These are phyloP conservation scores for Phortica okadai DNA, from an alignment of 2,888 invertebrate genomes.

Conservation along the genomic window DNA sequence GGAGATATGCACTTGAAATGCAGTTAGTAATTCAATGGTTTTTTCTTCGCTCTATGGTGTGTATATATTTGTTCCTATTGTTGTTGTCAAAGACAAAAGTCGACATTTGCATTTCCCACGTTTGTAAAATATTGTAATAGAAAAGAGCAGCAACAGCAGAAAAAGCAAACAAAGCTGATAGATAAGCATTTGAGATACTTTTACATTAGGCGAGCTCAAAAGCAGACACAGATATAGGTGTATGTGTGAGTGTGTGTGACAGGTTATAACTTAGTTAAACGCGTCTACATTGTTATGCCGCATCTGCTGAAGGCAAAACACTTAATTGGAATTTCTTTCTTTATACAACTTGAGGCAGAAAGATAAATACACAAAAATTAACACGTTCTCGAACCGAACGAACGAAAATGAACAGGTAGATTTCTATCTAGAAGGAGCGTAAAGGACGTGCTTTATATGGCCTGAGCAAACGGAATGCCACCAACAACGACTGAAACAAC, in stretches of 20 bases:
- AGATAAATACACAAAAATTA: slow-evolving; percentile 15
- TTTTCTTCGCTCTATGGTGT: not conserved
- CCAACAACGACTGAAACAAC: not conserved
- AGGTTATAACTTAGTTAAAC: not conserved
- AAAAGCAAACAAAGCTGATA: not conserved
- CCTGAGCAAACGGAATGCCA: not conserved
- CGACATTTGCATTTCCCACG: slow-evolving; percentile 23
- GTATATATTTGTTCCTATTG: not conserved
- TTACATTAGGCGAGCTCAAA: not conserved
- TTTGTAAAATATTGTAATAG: not conserved
- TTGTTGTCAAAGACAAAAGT: slow-evolving; percentile 25
- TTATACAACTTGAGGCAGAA: not conserved
- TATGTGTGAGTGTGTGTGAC: slow-evolving; percentile 43
- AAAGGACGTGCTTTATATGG: not conserved
- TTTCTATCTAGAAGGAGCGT: not conserved
- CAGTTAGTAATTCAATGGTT: slow-evolving; percentile 8
- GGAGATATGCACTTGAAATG: slow-evolving; percentile 24
- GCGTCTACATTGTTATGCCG: slow-evolving; percentile 7
- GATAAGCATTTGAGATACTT: not conserved
- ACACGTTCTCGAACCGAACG: not conserved
- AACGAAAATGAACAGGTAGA: not conserved
- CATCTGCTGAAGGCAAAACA: not conserved
- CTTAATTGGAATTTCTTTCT: not conserved
- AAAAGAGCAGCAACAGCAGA: not conserved
- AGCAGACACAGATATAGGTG: not conserved